Percentiles rank a stretch among this genome's conserved stretches.
Conservation (phyloP, 2,113 vertebrate genomes). For the Grantiella picta region DNA sequence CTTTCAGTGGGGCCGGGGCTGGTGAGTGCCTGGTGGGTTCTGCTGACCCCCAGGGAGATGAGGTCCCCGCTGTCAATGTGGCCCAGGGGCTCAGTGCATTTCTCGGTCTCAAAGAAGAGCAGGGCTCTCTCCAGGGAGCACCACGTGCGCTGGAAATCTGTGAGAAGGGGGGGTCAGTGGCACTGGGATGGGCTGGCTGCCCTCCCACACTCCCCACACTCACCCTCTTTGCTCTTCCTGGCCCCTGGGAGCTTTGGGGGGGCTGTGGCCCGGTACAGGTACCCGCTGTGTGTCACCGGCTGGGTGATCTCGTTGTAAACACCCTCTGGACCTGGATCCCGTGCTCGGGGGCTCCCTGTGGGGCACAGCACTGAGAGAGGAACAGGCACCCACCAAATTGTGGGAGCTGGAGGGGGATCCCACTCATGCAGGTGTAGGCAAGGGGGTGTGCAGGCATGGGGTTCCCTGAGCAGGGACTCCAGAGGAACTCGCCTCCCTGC, state of each 20-base stretch:
- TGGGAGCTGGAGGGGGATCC: not conserved
- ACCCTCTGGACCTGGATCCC: not conserved
- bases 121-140: constrained; percentile 82
- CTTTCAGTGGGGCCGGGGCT: constrained; percentile 79
- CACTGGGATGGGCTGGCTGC: not conserved
- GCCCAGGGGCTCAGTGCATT: constrained; percentile 71
- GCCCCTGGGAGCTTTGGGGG: constrained; percentile 70
- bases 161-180: rapidly evolving
- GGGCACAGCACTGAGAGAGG: rapidly evolving
- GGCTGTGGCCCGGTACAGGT: constrained; percentile 79
- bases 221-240: constrained; percentile 83
- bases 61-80: constrained; percentile 80
- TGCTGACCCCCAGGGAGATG: constrained; percentile 81
- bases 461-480: not conserved
- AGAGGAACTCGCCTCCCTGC: rapidly evolving
- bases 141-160: constrained; percentile 89
- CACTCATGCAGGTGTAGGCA: not conserved
- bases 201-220: not conserved
- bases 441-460: not conserved
- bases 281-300: constrained; percentile 82
- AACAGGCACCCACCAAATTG: not conserved
- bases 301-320: constrained; percentile 95
- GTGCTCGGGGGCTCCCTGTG: not conserved
- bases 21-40: constrained; percentile 59
- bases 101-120: constrained; percentile 81